These are phyloP conservation scores for Holotrichia oblita DNA, from an alignment of 1,140 invertebrate genomes.

Conservation along the genomic window DNA sequence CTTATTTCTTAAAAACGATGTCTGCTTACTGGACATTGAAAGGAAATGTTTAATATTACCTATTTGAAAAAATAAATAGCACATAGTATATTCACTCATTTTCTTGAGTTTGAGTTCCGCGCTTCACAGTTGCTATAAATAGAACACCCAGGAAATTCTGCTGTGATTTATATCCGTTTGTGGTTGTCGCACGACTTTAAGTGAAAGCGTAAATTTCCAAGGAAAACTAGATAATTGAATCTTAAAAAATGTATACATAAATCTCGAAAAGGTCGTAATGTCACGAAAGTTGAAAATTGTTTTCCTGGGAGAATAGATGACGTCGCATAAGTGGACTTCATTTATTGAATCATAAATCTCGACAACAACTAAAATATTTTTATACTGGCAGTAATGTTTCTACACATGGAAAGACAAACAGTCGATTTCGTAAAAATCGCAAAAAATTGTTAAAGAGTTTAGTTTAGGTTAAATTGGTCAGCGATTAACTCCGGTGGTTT, in stretches of 20 bases:
- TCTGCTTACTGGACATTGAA: too few species aligned
- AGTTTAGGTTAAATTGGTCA: background rate
- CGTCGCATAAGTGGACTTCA: slow-evolving; percentile 4
- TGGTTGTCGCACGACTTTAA: slow-evolving; percentile 7
- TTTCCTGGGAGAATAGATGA: slow-evolving; percentile 6
- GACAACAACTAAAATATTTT: slow-evolving; percentile 17
- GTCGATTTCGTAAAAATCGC: background rate
- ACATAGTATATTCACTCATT: background rate
- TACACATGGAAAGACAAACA: background rate
- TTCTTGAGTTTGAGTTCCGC: background rate
- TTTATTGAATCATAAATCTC: slow-evolving; percentile 34
- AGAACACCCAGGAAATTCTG: slow-evolving; percentile 10
- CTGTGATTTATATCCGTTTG: slow-evolving; percentile 16
- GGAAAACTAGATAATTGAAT: slow-evolving; percentile 37
- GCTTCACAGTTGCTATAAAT: background rate
- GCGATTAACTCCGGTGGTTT: background rate
- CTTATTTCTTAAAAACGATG: too few species aligned
- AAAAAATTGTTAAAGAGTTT: background rate
- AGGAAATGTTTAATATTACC: too few species aligned
- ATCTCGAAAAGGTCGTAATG: slow-evolving; percentile 3
- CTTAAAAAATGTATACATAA: slow-evolving; percentile 36
- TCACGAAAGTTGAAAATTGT: slow-evolving; percentile 24
- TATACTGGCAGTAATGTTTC: background rate
- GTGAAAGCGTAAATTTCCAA: slow-evolving; percentile 27
- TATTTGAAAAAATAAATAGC: too few species aligned